phyloP scores from a whole-genome alignment of 2,888 invertebrate species.

The Epirrita christyi region DNA sequence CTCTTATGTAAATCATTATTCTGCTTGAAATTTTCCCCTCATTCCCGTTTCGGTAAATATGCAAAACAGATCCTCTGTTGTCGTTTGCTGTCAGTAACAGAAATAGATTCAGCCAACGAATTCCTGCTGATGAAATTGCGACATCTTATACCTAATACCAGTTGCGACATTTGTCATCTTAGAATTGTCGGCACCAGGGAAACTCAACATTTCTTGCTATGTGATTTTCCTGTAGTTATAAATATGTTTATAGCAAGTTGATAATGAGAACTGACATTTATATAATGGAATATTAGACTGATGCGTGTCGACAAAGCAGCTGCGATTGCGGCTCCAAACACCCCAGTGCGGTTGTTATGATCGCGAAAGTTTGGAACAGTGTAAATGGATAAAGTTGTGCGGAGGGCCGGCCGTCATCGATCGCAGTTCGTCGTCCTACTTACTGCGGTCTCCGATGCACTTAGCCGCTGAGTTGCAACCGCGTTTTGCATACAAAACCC shows the following conservation, averaged over 20 bases:
- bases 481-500: constrained; percentile 54
- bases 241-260: constrained; percentile 6
- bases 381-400: constrained; percentile 81
- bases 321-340: constrained; percentile 30
- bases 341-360: constrained; percentile 63
- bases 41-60: constrained; percentile 57
- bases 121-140: constrained; percentile 37
- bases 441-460: constrained; percentile 76
- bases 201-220: constrained; percentile 6
- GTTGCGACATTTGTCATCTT: constrained; percentile 28
- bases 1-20: constrained; percentile 64
- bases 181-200: constrained; percentile 10
- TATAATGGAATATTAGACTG: constrained; percentile 22
- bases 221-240: constrained; percentile 12
- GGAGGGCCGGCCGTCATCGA: constrained; percentile 78
- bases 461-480: constrained; percentile 66
- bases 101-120: constrained; percentile 37
- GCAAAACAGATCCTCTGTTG: constrained; percentile 37
- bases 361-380: constrained; percentile 77
- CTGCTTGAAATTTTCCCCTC: constrained; percentile 50
- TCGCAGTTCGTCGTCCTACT: constrained; percentile 84
- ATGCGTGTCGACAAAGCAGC: constrained; percentile 42
- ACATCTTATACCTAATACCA: constrained; percentile 30
- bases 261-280: constrained; percentile 22
- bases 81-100: constrained; percentile 34